These are phyloP conservation scores for Aphelocoma coerulescens DNA, from an alignment of 2,113 vertebrate species.

Conservation along the genomic window DNA sequence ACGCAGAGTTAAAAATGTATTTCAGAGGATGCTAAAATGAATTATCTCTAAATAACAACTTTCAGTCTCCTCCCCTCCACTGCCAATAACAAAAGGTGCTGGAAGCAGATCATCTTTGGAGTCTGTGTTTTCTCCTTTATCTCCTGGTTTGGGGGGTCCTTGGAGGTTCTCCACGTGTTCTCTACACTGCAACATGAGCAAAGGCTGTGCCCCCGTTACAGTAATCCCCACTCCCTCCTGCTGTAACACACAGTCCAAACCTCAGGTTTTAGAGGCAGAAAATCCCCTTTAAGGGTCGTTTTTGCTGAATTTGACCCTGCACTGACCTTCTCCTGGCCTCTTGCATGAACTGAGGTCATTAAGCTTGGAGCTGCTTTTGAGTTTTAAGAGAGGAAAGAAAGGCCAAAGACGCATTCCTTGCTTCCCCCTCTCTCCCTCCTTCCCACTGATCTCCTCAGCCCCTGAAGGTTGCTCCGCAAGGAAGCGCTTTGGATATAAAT, in stretches of 20 bases:
- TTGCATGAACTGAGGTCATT: not conserved
- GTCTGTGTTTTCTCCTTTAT: not conserved
- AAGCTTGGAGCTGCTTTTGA: not conserved
- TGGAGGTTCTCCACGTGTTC: not conserved
- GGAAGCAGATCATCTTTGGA: not conserved
- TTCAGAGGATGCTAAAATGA: not conserved
- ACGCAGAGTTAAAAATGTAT: not conserved
- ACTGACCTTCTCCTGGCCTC: not conserved
- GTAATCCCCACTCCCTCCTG: not conserved
- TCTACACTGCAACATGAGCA: not conserved
- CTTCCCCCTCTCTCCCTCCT: not conserved
- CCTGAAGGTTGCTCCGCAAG: not conserved
- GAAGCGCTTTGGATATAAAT: not conserved
- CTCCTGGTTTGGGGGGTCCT: not conserved
- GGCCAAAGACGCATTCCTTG: not conserved
- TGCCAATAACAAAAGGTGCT: not conserved
- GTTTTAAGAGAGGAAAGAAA: not conserved
- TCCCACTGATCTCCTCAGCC: not conserved
- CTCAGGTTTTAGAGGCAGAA: not conserved
- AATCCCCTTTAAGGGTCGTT: not conserved
- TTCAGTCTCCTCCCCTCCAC: not conserved
- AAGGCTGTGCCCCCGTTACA: too few relatives aligned
- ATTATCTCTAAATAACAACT: not conserved
- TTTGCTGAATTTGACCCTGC: rapidly evolving
- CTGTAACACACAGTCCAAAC: rapidly evolving